Conservation (phyloP, 1,140 invertebrate species). For the Drosophila yakuba region DNA sequence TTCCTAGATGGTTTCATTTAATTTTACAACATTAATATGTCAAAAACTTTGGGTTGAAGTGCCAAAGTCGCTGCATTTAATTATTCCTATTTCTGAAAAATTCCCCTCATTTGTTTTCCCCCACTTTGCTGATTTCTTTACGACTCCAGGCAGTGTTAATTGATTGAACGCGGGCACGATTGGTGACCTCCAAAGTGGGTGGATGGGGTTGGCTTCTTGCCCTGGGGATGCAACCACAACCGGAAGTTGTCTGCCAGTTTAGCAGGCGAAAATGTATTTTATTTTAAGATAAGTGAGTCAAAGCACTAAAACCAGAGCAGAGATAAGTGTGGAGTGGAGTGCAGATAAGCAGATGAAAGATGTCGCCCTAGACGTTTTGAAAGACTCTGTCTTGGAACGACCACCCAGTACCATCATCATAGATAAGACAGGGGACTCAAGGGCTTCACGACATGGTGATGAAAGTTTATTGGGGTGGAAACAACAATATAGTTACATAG, state of each 20-base stretch:
- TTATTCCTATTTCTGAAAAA: conserved; percentile 22
- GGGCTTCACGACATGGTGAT: conserved; percentile 14
- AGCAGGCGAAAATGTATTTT: conserved; percentile 16
- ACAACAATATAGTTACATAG: conserved; percentile 23
- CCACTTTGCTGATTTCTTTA: conserved; percentile 42
- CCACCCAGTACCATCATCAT: conserved; percentile 3
- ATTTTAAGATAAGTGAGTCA: conserved; percentile 23
- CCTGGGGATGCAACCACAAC: conserved; percentile 20
- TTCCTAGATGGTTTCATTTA: conserved; percentile 61
- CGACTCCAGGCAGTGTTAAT: conserved; percentile 39
- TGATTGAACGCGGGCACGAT: conserved; percentile 40
- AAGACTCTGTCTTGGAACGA: conserved; percentile 30
- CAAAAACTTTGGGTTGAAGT: conserved; percentile 14
- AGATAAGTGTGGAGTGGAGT: conserved; percentile 27
- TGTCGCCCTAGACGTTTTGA: conserved; percentile 33
- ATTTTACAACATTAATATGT: conserved; percentile 64
- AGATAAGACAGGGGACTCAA: conserved; percentile 34
- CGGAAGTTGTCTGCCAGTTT: conserved; percentile 48
- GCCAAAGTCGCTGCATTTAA: conserved; percentile 21
- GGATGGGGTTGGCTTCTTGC: conserved; percentile 5
- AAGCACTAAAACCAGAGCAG: conserved; percentile 23
- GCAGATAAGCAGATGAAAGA: conserved; percentile 34
- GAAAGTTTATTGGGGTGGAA: conserved; percentile 23
- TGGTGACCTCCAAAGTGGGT: conserved; percentile 26
- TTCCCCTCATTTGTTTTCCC: conserved; percentile 18